Conservation (phyloP, 1,140 invertebrate genomes). For the Philaenus spumarius region DNA sequence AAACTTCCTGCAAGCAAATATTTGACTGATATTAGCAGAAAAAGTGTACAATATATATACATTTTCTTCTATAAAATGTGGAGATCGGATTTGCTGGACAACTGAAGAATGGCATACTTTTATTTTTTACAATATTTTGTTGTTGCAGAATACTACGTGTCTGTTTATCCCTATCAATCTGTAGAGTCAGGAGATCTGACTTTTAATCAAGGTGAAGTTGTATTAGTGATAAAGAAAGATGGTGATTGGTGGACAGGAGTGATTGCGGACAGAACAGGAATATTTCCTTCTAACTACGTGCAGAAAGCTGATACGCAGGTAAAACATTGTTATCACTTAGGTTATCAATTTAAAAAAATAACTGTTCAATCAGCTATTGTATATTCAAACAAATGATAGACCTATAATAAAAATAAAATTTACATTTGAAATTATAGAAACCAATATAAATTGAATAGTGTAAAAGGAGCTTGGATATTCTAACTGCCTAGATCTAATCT, state of each 20-base stretch:
- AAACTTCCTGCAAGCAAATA: no score
- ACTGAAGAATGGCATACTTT: no score
- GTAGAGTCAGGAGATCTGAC: constrained; percentile 83
- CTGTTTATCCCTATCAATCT: constrained; percentile 79
- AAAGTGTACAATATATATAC: no score
- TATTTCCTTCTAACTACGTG: constrained; percentile 95
- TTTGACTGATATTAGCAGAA: no score
- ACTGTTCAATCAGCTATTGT: background rate
- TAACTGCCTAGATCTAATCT: no score
- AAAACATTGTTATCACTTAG: background rate
- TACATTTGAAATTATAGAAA: no score
- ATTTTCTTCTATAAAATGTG: no score
- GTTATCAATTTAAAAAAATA: no score
- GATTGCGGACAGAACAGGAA: constrained; percentile 75
- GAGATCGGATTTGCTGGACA: no score
- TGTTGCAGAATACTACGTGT: constrained; percentile 67
- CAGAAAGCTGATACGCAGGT: constrained; percentile 46
- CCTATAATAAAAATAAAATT: no score
- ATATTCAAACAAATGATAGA: background rate
- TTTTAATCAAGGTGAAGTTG: constrained; percentile 86
- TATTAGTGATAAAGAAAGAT: constrained; percentile 80
- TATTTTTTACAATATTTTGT: background rate
- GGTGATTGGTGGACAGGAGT: constrained; percentile 98
- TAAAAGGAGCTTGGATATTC: no score
- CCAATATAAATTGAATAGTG: no score